phyloP scores from a whole-genome alignment of 2,888 invertebrate genomes.

The Ochropleura plecta region DNA sequence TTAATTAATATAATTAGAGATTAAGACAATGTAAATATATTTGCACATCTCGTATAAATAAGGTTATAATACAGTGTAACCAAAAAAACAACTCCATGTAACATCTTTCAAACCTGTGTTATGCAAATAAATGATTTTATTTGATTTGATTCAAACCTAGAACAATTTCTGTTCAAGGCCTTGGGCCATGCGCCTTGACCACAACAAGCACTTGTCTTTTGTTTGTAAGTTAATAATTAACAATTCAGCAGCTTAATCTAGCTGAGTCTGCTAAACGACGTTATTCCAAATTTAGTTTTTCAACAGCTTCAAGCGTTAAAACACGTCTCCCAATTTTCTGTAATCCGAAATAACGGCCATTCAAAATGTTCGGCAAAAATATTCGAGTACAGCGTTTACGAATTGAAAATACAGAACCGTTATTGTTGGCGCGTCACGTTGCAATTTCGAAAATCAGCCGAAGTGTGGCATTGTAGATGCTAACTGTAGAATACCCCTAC shows the following conservation, averaged over 20 bases:
- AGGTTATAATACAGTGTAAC: too few species aligned
- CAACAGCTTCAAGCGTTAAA: not conserved
- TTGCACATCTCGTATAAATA: too few species aligned
- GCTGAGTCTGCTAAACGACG: not conserved
- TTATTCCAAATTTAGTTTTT: not conserved
- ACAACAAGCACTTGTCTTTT: too few species aligned
- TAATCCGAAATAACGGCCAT: conserved; percentile 25
- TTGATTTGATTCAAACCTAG: too few species aligned
- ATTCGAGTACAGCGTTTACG: conserved; percentile 54
- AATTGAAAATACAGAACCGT: conserved; percentile 72
- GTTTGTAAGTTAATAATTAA: too few species aligned
- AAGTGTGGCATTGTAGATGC: conserved; percentile 61
- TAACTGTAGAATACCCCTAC: conserved; percentile 64
- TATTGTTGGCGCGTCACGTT: conserved; percentile 69
- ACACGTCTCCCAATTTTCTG: conserved; percentile 11
- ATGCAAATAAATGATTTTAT: too few species aligned
- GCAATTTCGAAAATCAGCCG: conserved; percentile 72
- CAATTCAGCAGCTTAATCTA: not conserved
- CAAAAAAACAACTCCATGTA: too few species aligned
- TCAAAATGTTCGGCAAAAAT: conserved; percentile 60
- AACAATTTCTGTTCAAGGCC: too few species aligned
- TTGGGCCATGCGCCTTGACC: too few species aligned
- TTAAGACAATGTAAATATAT: too few species aligned
- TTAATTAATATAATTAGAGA: too few species aligned
- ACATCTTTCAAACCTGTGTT: too few species aligned